Base-by-base conservation (phyloP, 2,113 vertebrate genomes). In the Percopsis transmontana region DNA sequence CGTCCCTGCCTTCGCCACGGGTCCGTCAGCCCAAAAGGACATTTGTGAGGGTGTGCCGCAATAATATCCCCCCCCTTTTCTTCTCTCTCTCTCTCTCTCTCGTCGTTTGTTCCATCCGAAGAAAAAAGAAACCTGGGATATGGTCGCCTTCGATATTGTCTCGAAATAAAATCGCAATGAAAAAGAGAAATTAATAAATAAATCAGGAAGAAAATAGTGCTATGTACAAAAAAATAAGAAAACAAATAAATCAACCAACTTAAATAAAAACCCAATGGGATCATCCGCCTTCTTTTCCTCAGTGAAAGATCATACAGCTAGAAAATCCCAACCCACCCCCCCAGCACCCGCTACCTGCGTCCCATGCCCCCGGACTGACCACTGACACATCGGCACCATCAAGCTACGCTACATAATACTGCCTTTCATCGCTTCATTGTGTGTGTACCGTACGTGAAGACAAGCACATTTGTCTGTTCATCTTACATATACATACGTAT, bases 381-480 rank as follows among this genome's bases (percentile, higher is more conserved):
- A 63, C 56, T 60, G 27, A 71, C 48, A 38, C 55, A 38, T 64
- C 61, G 58, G 61, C 50, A 80, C 62, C 53, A 67, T 69, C 62
- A 82, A 76, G 68, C 74, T 82, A 79, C 52, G 89, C 88, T 91
- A 92, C 90, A 91, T 92, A 90, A 92, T 89, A 91, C 91, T 91
- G 88, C 86, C 80, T 0, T 51, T 20, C 16, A 11, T 51, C 7
- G 48, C 20, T 51, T 19, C 9, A 10, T 11, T 19, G 27, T 45
- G 76, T 74, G 78, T 81, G 79, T 44, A 58, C 70, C 65, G 23
- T 66, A 73, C 69, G 69, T 80, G 76, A 87, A 87, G 80, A 87
- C 72, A 64, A 70, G 66, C 72, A 80, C 59, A 79, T 73, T 42
- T 70, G 65, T 65, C 39, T 64, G 61, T 67, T 77, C 42, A 63